These are phyloP conservation scores for Tauraco erythrolophus DNA, from an alignment of 2,113 vertebrate species.

Conservation along the genomic window DNA sequence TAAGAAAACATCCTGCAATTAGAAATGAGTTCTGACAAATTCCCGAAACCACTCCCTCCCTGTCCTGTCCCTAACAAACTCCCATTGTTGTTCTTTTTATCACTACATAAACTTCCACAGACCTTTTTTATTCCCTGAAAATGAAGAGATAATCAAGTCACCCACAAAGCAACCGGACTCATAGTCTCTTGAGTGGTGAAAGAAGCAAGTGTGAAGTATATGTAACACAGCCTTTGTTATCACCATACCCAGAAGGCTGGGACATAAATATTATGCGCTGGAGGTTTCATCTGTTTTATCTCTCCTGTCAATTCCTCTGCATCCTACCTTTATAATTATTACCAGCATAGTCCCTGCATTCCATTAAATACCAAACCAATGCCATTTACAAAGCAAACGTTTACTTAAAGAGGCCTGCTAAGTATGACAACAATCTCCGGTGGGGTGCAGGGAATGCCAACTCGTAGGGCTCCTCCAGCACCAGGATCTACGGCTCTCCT, in stretches of 20 bases:
- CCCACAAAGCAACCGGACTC: neutral
- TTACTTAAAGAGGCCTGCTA: neutral
- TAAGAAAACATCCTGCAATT: slow-evolving; percentile 65
- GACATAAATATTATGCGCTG: neutral
- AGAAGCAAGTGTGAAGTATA: slow-evolving; percentile 67
- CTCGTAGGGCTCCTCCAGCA: neutral
- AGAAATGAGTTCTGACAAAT: slow-evolving; percentile 42
- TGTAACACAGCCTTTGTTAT: slow-evolving; percentile 55
- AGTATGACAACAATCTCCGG: neutral
- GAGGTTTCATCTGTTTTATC: slow-evolving; percentile 9
- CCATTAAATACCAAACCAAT: neutral
- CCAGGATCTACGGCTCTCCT: neutral
- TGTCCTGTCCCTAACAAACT: slow-evolving; percentile 44
- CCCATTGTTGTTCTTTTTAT: slow-evolving; percentile 47
- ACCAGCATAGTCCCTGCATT: neutral
- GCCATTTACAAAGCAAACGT: neutral
- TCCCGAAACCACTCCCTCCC: slow-evolving; percentile 29
- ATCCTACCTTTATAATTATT: slow-evolving; percentile 9
- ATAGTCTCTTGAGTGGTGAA: slow-evolving; percentile 30
- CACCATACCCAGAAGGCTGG: neutral
- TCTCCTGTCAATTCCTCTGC: neutral
- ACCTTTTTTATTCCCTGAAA: slow-evolving; percentile 48
- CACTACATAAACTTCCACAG: neutral
- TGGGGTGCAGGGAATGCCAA: neutral
- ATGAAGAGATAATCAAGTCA: slow-evolving; percentile 20